Evolutionary conservation across 2,888 invertebrate genomes (phyloP).

Genomic region (Cataglyphis cursor): DNA sequence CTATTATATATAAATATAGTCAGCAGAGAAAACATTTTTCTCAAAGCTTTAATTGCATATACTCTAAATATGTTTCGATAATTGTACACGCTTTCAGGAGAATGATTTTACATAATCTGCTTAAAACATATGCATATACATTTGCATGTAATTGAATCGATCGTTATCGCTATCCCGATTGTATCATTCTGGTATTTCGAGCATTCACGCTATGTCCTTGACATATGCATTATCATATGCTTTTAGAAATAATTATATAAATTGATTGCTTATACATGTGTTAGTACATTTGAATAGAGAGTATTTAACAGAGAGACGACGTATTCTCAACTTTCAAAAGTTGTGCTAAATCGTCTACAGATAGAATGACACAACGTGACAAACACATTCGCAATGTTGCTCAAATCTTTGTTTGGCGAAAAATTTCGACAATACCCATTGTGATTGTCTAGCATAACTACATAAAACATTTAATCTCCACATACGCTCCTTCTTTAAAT

Average conservation of each 20-base stretch:
- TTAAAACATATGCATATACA: slow-evolving; percentile 13
- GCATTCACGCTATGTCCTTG: neutral
- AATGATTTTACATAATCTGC: slow-evolving; percentile 28
- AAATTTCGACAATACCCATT: neutral
- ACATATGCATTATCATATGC: neutral
- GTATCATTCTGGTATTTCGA: neutral
- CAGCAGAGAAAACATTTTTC: neutral
- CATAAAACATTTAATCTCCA: slow-evolving; percentile 6
- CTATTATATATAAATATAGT: neutral
- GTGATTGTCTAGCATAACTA: slow-evolving; percentile 16
- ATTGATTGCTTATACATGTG: neutral
- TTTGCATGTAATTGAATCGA: slow-evolving; percentile 9
- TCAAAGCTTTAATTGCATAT: slow-evolving; percentile 18
- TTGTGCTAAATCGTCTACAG: slow-evolving; percentile 4
- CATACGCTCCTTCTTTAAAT: neutral
- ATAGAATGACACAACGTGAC: slow-evolving; percentile 2
- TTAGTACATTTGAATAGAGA: slow-evolving; percentile 3
- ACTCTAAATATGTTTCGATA: slow-evolving; percentile 34
- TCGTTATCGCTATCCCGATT: neutral
- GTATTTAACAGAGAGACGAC: slow-evolving; percentile 14
- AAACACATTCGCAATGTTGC: slow-evolving; percentile 40
- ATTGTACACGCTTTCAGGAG: neutral
- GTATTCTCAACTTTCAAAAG: slow-evolving; percentile 12
- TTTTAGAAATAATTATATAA: slow-evolving; percentile 8
- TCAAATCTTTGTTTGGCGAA: neutral